Base-by-base conservation (phyloP, 2,113 vertebrate genomes). In the Phaethon lepturus region DNA sequence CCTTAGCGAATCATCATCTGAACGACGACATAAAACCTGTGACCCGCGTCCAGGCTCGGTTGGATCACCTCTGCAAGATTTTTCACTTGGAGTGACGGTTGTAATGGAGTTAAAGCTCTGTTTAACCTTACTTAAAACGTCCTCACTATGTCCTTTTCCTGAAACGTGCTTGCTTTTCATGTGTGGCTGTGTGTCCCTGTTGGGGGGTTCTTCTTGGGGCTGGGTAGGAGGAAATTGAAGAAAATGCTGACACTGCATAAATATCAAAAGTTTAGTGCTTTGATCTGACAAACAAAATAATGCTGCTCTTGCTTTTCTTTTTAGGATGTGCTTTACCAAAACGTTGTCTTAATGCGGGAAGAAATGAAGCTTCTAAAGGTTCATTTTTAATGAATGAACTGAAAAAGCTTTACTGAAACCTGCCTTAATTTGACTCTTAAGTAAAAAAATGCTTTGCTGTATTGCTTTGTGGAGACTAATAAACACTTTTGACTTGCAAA, bases 381-480 rank as follows among this genome's bases (percentile, higher is more conserved):
- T n/a, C n/a, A n/a, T n/a, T n/a, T n/a, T n/a, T n/a, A n/a, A n/a
- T n/a, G n/a, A n/a, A n/a, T n/a, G n/a, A n/a, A n/a, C n/a, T n/a
- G n/a, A n/a, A n/a, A n/a, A n/a, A 81, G 64, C 72, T 84, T 66
- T 53, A 4, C 40, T 20, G 62, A 50, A 68, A 56, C 69, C 33
- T 71, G 12, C 55, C 56, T 59, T 73, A 68, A 42, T 81, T 53
- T 81, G 52, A 50, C n/a, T 83, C 17, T 24, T 4, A 7, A 47
- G 76, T 20, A 59, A 53, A 47, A 82, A 67, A 74, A 17, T 1
- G 17, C 90, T 86, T 88, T 93, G 87, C 55, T 87, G 4, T 77
- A 7, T 77, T 77, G 76, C 92, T 88, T 93, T 93, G 62, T 94
- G 81, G 90, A 92, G 50, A 94, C 85, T 91, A 74, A 92, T 79